Evolutionary conservation across 2,113 vertebrate genomes (phyloP).

Genomic region (Microcebus murinus): DNA sequence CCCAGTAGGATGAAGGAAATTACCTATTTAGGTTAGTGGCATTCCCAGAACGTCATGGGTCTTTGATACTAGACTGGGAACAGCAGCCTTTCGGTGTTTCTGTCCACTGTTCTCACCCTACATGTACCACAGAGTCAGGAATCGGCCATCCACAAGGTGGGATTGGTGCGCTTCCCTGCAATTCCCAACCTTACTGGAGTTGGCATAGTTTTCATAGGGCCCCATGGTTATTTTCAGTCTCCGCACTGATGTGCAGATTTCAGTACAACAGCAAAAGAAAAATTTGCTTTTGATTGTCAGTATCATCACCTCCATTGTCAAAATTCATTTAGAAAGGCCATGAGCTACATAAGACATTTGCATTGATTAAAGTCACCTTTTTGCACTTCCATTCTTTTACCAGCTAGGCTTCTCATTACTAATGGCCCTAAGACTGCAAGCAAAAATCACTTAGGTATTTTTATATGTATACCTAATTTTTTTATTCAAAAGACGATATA

Average conservation of each 20-base stretch:
- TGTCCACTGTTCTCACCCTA: neutral
- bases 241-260: neutral
- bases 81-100: neutral
- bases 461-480: neutral
- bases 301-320: neutral
- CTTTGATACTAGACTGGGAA: neutral
- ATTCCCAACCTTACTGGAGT: neutral
- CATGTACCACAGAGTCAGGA: neutral
- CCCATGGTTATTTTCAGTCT: neutral
- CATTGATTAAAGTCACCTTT: neutral
- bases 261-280: neutral
- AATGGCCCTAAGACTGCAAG: neutral
- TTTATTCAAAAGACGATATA: neutral
- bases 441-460: neutral
- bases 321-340: neutral
- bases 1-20: slow-evolving; percentile 33
- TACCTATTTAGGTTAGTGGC: slow-evolving; percentile 37
- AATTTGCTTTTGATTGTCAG: neutral
- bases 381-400: neutral
- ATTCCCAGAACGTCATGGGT: slow-evolving; percentile 33
- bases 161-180: neutral
- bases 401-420: neutral
- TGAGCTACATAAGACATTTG: neutral
- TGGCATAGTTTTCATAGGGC: neutral
- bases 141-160: neutral